phyloP scores from a whole-genome alignment of 2,113 vertebrate genomes.

The Tinamus guttatus region DNA sequence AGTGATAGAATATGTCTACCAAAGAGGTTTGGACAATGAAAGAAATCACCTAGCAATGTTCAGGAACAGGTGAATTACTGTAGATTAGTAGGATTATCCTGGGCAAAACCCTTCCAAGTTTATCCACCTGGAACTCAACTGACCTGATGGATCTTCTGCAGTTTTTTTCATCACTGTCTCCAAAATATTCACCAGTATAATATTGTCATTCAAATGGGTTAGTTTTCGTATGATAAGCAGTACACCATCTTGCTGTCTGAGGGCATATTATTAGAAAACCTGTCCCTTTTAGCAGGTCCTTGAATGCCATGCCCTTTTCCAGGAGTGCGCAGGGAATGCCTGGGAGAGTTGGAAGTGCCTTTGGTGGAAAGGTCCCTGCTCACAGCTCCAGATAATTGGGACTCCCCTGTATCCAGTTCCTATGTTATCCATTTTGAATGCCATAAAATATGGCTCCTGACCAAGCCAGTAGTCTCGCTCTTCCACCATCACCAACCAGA shows the following conservation, averaged over 20 bases:
- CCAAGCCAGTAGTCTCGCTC: not conserved
- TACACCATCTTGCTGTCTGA: not conserved
- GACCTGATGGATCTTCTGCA: not conserved
- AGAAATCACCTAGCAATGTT: not conserved
- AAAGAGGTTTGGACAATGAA: not conserved
- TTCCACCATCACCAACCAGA: not conserved
- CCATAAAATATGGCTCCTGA: not conserved
- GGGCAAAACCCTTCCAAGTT: not conserved
- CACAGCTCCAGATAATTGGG: not conserved
- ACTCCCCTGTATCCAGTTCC: not conserved
- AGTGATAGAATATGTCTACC: not conserved
- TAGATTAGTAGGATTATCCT: not conserved
- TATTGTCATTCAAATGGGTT: not conserved
- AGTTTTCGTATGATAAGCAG: not conserved
- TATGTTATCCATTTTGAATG: too few species aligned
- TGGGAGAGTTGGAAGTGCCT: not conserved
- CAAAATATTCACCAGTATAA: not conserved
- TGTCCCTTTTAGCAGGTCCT: not conserved
- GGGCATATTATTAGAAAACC: not conserved
- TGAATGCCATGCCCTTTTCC: not conserved
- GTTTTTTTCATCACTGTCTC: not conserved
- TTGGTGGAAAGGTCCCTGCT: not conserved
- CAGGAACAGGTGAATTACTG: not conserved
- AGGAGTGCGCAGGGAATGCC: not conserved
- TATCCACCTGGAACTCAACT: not conserved